Conservation (phyloP, 2,113 vertebrate genomes). For the Theristicus caerulescens region DNA sequence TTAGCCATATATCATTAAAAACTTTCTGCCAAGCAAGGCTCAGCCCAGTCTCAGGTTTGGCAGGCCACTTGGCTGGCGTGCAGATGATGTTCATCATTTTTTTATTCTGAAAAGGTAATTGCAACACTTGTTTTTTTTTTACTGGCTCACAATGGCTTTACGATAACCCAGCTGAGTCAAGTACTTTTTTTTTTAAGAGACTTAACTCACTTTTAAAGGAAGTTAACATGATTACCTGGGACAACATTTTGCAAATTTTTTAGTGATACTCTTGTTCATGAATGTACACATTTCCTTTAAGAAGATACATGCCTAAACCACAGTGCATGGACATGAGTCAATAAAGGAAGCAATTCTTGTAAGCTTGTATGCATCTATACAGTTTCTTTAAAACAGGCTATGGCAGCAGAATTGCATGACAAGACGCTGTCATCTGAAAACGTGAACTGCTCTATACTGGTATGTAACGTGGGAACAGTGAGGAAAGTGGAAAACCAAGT, state of each 20-base stretch:
- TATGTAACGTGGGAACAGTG: not conserved
- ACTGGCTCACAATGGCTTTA: not conserved
- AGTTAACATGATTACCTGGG: not conserved
- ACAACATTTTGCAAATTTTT: not conserved
- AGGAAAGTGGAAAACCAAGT: not conserved
- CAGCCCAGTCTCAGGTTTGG: not conserved
- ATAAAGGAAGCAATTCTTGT: conserved; percentile 42
- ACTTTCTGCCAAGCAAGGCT: not conserved
- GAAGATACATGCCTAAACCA: not conserved
- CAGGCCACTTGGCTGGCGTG: not conserved
- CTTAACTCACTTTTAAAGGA: not conserved
- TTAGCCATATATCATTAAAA: not conserved
- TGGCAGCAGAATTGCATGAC: not conserved
- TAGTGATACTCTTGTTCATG: not conserved
- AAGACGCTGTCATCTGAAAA: not conserved
- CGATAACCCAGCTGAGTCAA: not conserved
- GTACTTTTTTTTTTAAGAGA: not conserved
- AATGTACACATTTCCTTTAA: conserved; percentile 13
- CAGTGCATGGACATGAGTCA: conserved; percentile 41
- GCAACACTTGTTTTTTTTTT: not conserved
- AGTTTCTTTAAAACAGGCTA: not conserved
- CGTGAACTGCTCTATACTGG: not conserved
- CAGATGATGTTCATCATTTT: not conserved
- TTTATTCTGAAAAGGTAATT: not conserved
- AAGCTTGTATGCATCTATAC: not conserved